A percentile compares a stretch with the other conserved stretches of the same genome.
These are phyloP conservation scores for Diplosoma virens DNA, from an alignment of 23 tunicate genomes.

Conservation along the genomic window DNA sequence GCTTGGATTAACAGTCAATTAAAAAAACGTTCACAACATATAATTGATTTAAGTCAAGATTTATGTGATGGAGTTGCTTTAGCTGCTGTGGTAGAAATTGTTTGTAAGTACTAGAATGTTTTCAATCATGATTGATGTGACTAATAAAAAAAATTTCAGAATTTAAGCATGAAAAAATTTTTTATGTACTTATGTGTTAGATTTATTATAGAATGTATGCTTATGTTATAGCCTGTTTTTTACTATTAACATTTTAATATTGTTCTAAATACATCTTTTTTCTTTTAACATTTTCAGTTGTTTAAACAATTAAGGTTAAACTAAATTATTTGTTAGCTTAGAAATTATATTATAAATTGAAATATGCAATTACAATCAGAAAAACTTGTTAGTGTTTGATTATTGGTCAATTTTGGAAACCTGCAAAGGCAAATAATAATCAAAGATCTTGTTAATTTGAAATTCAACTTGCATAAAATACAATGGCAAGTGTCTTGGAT, in stretches of 20 bases:
- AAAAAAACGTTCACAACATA: constrained; percentile 47
- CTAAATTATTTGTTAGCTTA: too few relatives aligned
- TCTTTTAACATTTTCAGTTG: not conserved
- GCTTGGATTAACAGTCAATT: constrained; percentile 91
- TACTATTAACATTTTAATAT: not conserved
- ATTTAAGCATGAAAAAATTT: not conserved
- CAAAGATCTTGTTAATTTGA: too few relatives aligned
- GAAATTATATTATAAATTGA: too few relatives aligned
- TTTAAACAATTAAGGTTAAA: too few relatives aligned
- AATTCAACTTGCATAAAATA: too few relatives aligned
- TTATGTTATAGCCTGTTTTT: not conserved
- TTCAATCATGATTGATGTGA: too few relatives aligned
- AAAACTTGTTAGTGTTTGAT: too few relatives aligned
- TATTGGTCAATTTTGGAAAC: too few relatives aligned
- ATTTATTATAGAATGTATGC: not conserved
- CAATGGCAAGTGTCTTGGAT: too few relatives aligned
- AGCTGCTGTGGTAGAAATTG: constrained; percentile 64
- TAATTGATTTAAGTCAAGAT: constrained; percentile 53
- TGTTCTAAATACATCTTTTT: not conserved
- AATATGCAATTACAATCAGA: too few relatives aligned
- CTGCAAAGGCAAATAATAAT: too few relatives aligned
- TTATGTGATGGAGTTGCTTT: constrained; percentile 54
- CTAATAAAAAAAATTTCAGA: not conserved
- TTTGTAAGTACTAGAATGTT: constrained; percentile 47
- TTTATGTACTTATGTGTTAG: not conserved